A percentile compares a stretch with the other conserved stretches of the same genome.
phyloP scores from a whole-genome alignment of 2,797 vertebrate genomes.

The Xiphophorus birchmanni region DNA sequence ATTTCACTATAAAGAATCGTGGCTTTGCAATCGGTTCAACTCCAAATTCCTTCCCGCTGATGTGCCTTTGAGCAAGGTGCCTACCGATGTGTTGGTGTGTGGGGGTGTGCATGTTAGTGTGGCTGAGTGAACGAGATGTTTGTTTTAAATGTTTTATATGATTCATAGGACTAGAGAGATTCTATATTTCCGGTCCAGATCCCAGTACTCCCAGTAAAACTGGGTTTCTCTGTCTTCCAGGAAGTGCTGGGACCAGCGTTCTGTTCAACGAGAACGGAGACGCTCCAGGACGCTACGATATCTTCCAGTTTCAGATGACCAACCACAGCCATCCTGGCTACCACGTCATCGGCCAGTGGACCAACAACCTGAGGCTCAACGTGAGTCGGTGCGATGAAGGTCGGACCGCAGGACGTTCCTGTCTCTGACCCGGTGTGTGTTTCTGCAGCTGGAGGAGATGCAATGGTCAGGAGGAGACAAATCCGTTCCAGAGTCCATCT shows the following conservation, averaged over 20 bases:
- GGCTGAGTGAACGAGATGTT: not conserved
- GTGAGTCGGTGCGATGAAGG: conserved; percentile 63
- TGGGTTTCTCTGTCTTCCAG: conserved; percentile 63
- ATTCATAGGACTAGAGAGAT: not conserved
- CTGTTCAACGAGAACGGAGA: conserved; percentile 92
- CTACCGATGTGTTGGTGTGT: too few species aligned
- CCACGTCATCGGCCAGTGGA: conserved; percentile 91
- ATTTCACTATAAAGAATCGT: too few species aligned
- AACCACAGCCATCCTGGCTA: conserved; percentile 86
- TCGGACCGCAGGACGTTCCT: not conserved
- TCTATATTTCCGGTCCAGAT: not conserved
- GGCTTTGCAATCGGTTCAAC: too few species aligned
- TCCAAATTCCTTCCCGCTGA: too few species aligned
- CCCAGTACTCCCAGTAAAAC: not conserved
- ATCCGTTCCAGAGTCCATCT: conserved; percentile 83
- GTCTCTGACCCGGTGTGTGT: not conserved
- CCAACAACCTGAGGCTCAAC: conserved; percentile 86
- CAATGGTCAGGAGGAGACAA: conserved; percentile 83
- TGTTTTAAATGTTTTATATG: not conserved
- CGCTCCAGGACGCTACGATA: conserved; percentile 92
- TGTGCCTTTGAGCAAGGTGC: too few species aligned
- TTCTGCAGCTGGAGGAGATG: conserved; percentile 83
- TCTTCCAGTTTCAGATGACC: conserved; percentile 92
- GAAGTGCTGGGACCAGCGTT: conserved; percentile 90
- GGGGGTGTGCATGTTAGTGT: too few species aligned